Base-by-base conservation (phyloP, 2,888 invertebrate species). In the Hermodice carunculata region DNA sequence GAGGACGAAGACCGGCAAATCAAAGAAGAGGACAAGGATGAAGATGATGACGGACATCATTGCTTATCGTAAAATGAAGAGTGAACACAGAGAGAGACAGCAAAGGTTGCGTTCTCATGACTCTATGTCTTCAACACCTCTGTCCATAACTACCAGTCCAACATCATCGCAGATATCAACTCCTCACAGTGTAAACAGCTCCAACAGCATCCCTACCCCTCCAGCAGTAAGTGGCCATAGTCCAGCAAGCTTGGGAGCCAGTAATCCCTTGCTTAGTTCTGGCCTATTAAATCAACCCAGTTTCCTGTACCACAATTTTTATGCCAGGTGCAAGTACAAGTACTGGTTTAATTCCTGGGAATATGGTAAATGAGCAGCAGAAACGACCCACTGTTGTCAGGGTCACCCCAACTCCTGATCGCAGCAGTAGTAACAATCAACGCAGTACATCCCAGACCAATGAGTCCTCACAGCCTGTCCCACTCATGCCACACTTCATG, bases 131-230 rank as follows among this genome's bases (percentile, higher is more conserved):
- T n/a, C n/a, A 29, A 60, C 60, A 28, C 60, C 60, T 17, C 17
- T 60, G 42, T 49, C 60, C 1, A 52, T 60, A 8, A 52, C 37
- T 24, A 40, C 60, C 28, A 60, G 60, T 31, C 60, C 51, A 5
- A 43, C 29, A 24, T 59, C 59, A 17, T 60, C 56, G 3, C 52
- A 40, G 14, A n/a, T 60, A 29, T 60, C 60, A 17, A n/a, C n/a
- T n/a, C n/a, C n/a, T n/a, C n/a, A n/a, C n/a, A n/a, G n/a, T n/a
- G n/a, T n/a, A n/a, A n/a, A n/a, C n/a, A n/a, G n/a, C n/a, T n/a
- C n/a, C n/a, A n/a, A n/a, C n/a, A n/a, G n/a, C n/a, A n/a, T n/a
- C n/a, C n/a, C n/a, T n/a, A n/a, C n/a, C n/a, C n/a, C n/a, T n/a
- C n/a, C n/a, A n/a, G n/a, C n/a, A n/a, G n/a, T n/a, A n/a, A n/a